Conservation (phyloP, 1,140 invertebrate species). For the Daktulosphaira vitifoliae region DNA sequence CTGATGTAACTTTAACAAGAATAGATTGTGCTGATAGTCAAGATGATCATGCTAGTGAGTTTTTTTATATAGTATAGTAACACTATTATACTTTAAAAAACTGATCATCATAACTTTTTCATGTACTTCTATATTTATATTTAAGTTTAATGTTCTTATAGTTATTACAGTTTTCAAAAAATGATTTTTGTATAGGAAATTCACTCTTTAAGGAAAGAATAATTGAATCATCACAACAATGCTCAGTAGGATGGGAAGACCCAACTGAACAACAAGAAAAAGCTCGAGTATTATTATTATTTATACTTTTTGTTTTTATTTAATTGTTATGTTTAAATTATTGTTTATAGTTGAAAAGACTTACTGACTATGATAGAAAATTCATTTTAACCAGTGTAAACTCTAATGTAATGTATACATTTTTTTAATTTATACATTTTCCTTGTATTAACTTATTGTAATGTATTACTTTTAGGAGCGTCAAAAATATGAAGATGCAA, state of each 20-base stretch:
- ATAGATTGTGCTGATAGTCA: constrained; percentile 8
- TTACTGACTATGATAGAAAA: constrained; percentile 8
- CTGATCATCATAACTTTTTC: no score
- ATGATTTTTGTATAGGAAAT: not conserved
- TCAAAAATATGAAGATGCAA: constrained; percentile 25
- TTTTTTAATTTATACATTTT: not conserved
- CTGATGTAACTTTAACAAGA: not conserved
- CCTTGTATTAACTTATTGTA: not conserved
- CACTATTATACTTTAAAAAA: no score
- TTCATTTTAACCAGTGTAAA: constrained; percentile 18
- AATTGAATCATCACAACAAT: constrained; percentile 23
- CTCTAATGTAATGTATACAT: not conserved
- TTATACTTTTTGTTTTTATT: not conserved
- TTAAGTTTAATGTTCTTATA: no score
- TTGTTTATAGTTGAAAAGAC: constrained; percentile 6
- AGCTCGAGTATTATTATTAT: not conserved
- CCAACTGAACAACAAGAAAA: constrained; percentile 33
- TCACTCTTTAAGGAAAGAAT: constrained; percentile 23
- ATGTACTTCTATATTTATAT: no score
- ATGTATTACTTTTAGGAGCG: constrained; percentile 6
- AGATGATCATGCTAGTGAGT: constrained; percentile 29
- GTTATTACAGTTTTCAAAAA: no score
- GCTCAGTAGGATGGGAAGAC: constrained; percentile 27
- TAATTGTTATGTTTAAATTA: not conserved
- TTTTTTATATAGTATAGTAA: not conserved